These are phyloP conservation scores for Tachyglossus aculeatus DNA, from an alignment of 2,797 vertebrate species.

Conservation along the genomic window DNA sequence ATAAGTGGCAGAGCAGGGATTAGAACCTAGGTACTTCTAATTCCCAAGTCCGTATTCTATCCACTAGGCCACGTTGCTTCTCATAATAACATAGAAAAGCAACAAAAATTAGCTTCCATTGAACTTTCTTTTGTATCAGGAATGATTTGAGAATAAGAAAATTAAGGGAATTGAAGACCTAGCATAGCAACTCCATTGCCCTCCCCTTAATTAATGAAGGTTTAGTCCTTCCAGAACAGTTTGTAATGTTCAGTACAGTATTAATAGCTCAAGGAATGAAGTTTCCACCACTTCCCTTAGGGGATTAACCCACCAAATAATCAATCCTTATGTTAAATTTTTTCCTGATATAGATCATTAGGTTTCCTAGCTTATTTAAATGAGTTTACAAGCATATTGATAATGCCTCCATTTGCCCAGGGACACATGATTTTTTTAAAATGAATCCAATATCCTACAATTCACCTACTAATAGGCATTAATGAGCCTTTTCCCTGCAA, in stretches of 20 bases:
- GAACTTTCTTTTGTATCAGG: not conserved
- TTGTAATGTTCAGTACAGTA: conserved; percentile 11
- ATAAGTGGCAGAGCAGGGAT: too few relatives aligned
- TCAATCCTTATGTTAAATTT: conserved; percentile 29
- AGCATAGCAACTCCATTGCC: conserved; percentile 11
- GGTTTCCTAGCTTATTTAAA: conserved; percentile 24
- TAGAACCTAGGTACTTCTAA: too few relatives aligned
- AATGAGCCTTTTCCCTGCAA: not conserved
- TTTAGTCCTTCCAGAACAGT: not conserved
- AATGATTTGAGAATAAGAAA: too few relatives aligned
- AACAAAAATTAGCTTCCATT: conserved; percentile 2
- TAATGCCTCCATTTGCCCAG: conserved; percentile 28
- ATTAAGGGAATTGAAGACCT: conserved; percentile 4
- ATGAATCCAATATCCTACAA: too few relatives aligned
- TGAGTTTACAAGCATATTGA: conserved; percentile 11
- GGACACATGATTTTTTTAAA: not conserved
- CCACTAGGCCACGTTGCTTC: too few relatives aligned
- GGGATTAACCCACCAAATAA: conserved; percentile 22
- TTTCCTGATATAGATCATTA: conserved; percentile 44
- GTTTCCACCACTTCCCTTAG: conserved; percentile 30
- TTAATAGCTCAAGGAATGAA: conserved; percentile 14
- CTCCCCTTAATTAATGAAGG: not conserved
- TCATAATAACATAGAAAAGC: not conserved
- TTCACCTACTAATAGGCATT: not conserved
- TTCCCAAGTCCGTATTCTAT: too few relatives aligned